Evolutionary conservation across 2,113 vertebrate genomes (phyloP).

Genomic region (Alosa alosa): DNA sequence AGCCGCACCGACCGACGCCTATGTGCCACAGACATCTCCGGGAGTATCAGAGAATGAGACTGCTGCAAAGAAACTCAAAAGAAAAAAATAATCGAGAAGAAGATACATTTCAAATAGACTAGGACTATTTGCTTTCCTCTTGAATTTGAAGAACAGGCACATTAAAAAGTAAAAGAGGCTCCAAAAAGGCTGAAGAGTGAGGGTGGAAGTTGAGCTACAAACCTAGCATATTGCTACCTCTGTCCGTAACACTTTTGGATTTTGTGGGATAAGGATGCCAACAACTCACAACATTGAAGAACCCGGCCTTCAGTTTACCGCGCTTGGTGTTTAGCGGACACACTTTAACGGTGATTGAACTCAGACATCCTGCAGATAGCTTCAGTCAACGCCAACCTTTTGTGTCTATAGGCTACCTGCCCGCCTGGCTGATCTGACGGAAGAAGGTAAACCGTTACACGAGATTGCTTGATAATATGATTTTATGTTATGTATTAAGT

Average conservation of each 20-base stretch:
- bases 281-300: background rate
- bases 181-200: background rate
- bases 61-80: background rate
- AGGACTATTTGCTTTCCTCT: background rate
- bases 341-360: background rate
- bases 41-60: background rate
- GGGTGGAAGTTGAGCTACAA: slow-evolving; percentile 16
- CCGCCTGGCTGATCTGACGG: slow-evolving; percentile 4
- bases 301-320: background rate
- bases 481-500: background rate
- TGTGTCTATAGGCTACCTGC: background rate
- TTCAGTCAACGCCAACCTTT: slow-evolving; percentile 16
- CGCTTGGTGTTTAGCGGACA: background rate
- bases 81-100: background rate
- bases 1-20: slow-evolving; percentile 19
- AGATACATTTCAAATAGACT: background rate
- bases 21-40: slow-evolving; percentile 3
- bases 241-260: background rate
- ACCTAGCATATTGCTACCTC: background rate
- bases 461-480: background rate
- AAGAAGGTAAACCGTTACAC: slow-evolving; percentile 13
- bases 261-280: background rate
- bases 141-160: background rate
- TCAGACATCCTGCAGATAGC: background rate
- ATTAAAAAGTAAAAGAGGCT: background rate